Evolutionary conservation across 2,113 vertebrate species (phyloP).

Genomic region (Tamias sibiricus): DNA sequence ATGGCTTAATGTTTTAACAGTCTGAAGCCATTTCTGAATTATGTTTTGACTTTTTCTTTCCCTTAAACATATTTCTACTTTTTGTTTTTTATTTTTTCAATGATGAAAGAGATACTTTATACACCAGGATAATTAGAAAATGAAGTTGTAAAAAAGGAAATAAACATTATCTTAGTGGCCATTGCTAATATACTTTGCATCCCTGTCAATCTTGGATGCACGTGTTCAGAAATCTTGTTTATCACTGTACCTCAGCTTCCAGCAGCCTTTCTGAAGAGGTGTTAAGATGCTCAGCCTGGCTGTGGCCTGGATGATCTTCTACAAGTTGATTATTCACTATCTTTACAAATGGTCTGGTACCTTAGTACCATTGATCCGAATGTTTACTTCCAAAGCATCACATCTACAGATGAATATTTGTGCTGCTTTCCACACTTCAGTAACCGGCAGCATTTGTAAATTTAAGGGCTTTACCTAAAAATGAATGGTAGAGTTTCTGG

Average conservation of each 20-base stretch:
- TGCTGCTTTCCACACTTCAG: neutral
- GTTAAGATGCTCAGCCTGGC: neutral
- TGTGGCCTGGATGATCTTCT: neutral
- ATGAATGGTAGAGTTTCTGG: neutral
- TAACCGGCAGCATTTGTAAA: neutral
- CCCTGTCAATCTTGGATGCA: neutral
- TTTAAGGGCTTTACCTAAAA: neutral
- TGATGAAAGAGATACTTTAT: neutral
- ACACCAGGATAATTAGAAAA: neutral
- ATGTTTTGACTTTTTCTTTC: neutral
- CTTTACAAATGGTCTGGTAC: neutral
- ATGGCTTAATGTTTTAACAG: constrained; percentile 25
- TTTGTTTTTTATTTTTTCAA: neutral
- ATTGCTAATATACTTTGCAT: neutral
- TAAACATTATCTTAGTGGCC: neutral
- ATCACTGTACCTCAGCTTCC: neutral
- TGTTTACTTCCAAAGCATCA: neutral
- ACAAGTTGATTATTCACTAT: neutral
- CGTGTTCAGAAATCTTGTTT: neutral
- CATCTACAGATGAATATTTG: neutral
- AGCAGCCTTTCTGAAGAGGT: neutral
- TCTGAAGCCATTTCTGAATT: constrained; percentile 40
- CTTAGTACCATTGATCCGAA: neutral
- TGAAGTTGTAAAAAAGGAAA: neutral
- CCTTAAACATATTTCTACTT: neutral